These are phyloP conservation scores for Tetragonisca angustula DNA, from an alignment of 2,888 invertebrate species.

Conservation along the genomic window DNA sequence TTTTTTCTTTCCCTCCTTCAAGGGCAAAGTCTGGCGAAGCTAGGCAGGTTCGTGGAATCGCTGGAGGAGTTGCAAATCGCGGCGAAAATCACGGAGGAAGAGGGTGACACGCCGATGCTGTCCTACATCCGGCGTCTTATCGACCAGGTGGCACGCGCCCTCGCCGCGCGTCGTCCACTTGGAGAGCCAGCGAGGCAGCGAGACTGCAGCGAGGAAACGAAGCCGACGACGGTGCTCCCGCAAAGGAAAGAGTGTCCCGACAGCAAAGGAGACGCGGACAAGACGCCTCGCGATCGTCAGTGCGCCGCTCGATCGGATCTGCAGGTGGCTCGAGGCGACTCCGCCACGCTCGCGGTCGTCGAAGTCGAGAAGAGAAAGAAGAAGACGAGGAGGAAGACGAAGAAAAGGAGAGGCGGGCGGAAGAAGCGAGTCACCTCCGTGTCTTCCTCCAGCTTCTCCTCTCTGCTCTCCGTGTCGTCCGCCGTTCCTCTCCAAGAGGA, in stretches of 20 bases:
- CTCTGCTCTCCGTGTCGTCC: background rate
- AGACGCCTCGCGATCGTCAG: conserved; percentile 1
- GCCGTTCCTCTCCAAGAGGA: too few relatives aligned
- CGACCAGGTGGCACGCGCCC: conserved; percentile 56
- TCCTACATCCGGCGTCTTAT: conserved; percentile 74
- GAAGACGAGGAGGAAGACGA: background rate
- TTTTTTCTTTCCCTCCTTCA: background rate
- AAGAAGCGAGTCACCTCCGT: background rate
- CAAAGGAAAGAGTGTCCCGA: conserved; percentile 11
- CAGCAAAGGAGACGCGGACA: conserved; percentile 18
- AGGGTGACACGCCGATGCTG: conserved; percentile 65
- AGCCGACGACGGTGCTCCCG: conserved; percentile 9
- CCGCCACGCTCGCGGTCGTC: conserved; percentile 21
- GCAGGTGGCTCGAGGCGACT: background rate
- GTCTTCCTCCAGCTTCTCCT: background rate
- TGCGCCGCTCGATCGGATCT: conserved; percentile 7
- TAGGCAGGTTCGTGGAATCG: conserved; percentile 74
- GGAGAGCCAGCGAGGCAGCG: background rate
- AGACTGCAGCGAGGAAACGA: conserved; percentile 10
- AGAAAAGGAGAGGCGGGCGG: too few relatives aligned
- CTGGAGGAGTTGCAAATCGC: conserved; percentile 64
- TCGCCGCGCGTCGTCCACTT: conserved; percentile 32
- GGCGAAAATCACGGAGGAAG: conserved; percentile 65
- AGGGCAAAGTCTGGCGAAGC: conserved; percentile 74
- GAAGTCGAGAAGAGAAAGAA: background rate